phyloP scores from a whole-genome alignment of 2,113 vertebrate species.

The Zingel zingel region DNA sequence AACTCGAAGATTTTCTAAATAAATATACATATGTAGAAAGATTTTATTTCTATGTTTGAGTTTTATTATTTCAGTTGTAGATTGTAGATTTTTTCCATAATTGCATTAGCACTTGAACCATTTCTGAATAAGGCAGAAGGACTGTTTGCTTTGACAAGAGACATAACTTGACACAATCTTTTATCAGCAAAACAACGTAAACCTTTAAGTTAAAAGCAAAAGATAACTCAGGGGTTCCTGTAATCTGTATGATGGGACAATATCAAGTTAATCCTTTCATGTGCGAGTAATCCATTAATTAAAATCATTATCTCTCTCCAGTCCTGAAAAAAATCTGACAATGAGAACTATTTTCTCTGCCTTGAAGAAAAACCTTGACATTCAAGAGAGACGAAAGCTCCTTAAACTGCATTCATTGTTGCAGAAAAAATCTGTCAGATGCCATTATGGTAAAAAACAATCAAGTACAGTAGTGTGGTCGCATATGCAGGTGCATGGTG shows the following conservation, averaged over 20 bases:
- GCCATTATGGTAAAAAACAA: constrained; percentile 55
- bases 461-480: constrained; percentile 46
- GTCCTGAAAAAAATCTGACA: constrained; percentile 42
- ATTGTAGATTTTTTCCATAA: constrained; percentile 8
- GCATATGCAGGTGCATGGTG: no score
- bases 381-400: constrained; percentile 55
- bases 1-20: not conserved
- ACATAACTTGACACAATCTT: not conserved
- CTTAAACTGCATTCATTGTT: constrained; percentile 59
- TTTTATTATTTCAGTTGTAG: not conserved
- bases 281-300: constrained; percentile 46
- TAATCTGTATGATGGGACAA: constrained; percentile 17
- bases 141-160: not conserved
- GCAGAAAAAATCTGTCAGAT: constrained; percentile 66
- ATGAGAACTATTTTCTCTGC: constrained; percentile 53
- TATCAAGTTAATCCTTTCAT: constrained; percentile 26
- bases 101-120: not conserved
- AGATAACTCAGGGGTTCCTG: not conserved
- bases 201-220: constrained; percentile 12
- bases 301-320: constrained; percentile 45
- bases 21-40: not conserved
- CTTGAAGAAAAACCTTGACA: constrained; percentile 59
- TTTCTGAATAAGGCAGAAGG: not conserved
- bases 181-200: constrained; percentile 14
- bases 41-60: not conserved